Conservation (phyloP, 2,797 vertebrate species). For the Cottoperca gobio region DNA sequence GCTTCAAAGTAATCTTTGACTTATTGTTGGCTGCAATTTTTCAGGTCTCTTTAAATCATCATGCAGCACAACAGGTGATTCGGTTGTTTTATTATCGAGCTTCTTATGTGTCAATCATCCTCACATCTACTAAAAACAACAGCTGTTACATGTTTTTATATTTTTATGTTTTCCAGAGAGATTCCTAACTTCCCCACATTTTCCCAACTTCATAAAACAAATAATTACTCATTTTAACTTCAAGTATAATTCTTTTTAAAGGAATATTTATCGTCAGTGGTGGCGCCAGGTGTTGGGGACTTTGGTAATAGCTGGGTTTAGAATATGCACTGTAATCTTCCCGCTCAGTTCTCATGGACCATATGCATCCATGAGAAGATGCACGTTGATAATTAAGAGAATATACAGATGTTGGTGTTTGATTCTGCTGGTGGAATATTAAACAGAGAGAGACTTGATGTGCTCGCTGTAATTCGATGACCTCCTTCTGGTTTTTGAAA, state of each 20-base stretch:
- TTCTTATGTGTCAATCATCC: slow-evolving; percentile 44
- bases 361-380: slow-evolving; percentile 59
- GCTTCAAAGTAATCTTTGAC: background rate
- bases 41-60: background rate
- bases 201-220: slow-evolving; percentile 34
- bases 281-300: slow-evolving; percentile 56
- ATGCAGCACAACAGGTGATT: background rate
- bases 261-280: background rate
- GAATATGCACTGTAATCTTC: slow-evolving; percentile 36
- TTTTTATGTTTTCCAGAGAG: slow-evolving; percentile 26
- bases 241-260: slow-evolving; percentile 32
- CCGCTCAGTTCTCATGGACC: slow-evolving; percentile 37
- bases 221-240: slow-evolving; percentile 30
- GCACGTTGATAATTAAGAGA: slow-evolving; percentile 60
- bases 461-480: slow-evolving; percentile 46
- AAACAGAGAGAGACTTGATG: slow-evolving; percentile 49
- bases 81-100: background rate
- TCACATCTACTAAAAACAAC: slow-evolving; percentile 52
- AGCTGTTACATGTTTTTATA: slow-evolving; percentile 51
- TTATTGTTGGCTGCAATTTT: background rate
- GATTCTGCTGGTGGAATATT: slow-evolving; percentile 53
- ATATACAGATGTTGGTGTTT: slow-evolving; percentile 68
- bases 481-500: slow-evolving; percentile 45
- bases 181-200: slow-evolving; percentile 11
- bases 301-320: slow-evolving; percentile 34